Conservation (phyloP, 2,113 vertebrate species). For the Cynocephalus volans region DNA sequence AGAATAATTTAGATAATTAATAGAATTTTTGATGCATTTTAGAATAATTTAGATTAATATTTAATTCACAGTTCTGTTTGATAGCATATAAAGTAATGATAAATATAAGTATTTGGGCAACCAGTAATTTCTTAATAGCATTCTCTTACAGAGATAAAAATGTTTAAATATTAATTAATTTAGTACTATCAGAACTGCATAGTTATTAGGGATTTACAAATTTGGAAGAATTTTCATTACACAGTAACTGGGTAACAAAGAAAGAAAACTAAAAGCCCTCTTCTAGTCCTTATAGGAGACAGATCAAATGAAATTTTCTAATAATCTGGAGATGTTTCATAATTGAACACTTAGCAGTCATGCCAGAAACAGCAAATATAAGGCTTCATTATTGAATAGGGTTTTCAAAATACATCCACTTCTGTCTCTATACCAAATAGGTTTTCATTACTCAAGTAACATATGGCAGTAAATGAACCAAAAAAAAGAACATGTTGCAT, state of each 20-base stretch:
- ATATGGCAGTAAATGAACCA: slow-evolving; percentile 84
- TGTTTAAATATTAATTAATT: slow-evolving; percentile 87
- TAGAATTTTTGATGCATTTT: slow-evolving; percentile 85
- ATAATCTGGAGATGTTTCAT: slow-evolving; percentile 81
- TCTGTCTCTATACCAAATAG: slow-evolving; percentile 79
- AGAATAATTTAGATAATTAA: slow-evolving; percentile 86
- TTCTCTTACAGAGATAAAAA: slow-evolving; percentile 82
- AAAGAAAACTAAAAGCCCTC: slow-evolving; percentile 53
- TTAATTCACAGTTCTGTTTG: slow-evolving; percentile 83
- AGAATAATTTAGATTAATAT: slow-evolving; percentile 85
- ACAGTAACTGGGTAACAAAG: slow-evolving; percentile 62
- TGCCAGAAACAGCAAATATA: slow-evolving; percentile 82
- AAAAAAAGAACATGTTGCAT: slow-evolving; percentile 75
- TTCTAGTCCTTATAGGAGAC: slow-evolving; percentile 5
- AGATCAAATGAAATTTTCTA: slow-evolving; percentile 73
- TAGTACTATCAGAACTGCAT: slow-evolving; percentile 75
- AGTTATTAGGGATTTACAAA: slow-evolving; percentile 81
- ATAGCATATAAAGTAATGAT: slow-evolving; percentile 81
- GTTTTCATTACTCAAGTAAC: slow-evolving; percentile 84
- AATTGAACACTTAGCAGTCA: slow-evolving; percentile 83
- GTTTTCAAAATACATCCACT: slow-evolving; percentile 68
- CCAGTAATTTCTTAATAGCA: slow-evolving; percentile 81
- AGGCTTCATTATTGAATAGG: slow-evolving; percentile 81
- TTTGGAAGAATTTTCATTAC: slow-evolving; percentile 75
- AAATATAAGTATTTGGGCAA: slow-evolving; percentile 80